phyloP scores from a whole-genome alignment of 2,888 invertebrate species.

The Watsonalla cultraria region DNA sequence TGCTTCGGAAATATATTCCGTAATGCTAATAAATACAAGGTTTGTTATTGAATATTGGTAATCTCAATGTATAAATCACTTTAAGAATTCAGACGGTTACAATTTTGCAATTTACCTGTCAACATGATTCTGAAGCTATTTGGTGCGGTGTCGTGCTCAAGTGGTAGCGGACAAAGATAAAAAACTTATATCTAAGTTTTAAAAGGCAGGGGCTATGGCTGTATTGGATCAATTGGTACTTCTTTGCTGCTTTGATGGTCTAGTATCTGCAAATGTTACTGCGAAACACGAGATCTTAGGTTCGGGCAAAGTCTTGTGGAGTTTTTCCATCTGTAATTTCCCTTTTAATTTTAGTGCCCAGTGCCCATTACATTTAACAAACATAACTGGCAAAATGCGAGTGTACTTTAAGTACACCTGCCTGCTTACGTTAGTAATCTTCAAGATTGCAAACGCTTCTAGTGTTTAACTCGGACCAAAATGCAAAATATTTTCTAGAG shows the following conservation, averaged over 20 bases:
- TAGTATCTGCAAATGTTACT: too few species aligned
- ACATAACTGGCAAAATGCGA: too few species aligned
- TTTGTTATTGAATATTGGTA: constrained; percentile 14
- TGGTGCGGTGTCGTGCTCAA: constrained; percentile 24
- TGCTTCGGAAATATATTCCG: not conserved
- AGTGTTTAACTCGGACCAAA: constrained; percentile 11
- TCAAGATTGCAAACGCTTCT: constrained; percentile 5
- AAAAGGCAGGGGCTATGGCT: too few species aligned
- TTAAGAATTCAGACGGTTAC: constrained; percentile 53
- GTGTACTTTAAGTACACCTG: too few species aligned
- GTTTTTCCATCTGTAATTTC: too few species aligned
- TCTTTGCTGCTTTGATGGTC: too few species aligned
- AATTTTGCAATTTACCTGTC: constrained; percentile 68
- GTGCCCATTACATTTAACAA: too few species aligned
- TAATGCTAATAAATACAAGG: constrained; percentile 8
- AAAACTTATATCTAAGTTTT: not conserved
- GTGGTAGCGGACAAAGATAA: constrained; percentile 9
- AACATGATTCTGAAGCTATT: constrained; percentile 58
- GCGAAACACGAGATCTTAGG: too few species aligned
- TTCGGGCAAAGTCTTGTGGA: too few species aligned
- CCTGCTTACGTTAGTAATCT: too few species aligned
- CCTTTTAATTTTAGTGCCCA: too few species aligned
- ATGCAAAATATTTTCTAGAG: constrained; percentile 41
- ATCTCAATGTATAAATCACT: constrained; percentile 45
- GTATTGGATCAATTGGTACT: too few species aligned